Evolutionary conservation across 2,113 vertebrate genomes (phyloP).

Genomic region (Himantopus leucocephalus): DNA sequence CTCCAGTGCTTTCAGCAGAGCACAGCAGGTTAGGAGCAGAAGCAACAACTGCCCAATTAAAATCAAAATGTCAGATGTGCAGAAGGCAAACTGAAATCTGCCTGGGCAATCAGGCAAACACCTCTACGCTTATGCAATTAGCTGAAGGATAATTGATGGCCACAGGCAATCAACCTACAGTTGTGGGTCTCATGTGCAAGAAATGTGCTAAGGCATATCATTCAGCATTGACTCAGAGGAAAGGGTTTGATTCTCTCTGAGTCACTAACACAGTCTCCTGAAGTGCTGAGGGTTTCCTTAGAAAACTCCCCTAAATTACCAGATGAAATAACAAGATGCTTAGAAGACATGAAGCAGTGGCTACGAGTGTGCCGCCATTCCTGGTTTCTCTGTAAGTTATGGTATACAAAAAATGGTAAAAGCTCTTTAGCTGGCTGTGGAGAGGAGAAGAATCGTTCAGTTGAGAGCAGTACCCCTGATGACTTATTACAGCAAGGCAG

Average conservation of each 20-base stretch:
- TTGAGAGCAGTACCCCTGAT: neutral
- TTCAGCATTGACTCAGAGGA: neutral
- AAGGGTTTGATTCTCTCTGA: neutral
- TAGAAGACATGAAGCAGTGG: neutral
- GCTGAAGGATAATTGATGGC: slow-evolving; percentile 18
- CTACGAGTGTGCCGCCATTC: neutral
- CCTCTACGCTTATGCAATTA: slow-evolving; percentile 1
- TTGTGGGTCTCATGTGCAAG: neutral
- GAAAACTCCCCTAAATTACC: neutral
- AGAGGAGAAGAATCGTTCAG: neutral
- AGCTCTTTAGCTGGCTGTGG: neutral
- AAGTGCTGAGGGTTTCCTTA: neutral
- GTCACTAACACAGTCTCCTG: neutral
- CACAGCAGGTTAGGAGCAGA: slow-evolving; percentile 14
- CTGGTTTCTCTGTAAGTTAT: neutral
- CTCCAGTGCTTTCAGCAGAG: neutral
- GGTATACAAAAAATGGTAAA: neutral
- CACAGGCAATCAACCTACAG: neutral
- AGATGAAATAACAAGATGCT: neutral
- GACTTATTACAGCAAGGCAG: neutral
- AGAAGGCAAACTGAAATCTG: slow-evolving; percentile 22
- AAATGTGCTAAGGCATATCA: neutral
- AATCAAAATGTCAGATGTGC: slow-evolving; percentile 20
- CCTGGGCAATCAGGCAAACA: neutral
- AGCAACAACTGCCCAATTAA: slow-evolving; percentile 39